Evolutionary conservation across 2,113 vertebrate genomes (phyloP), one percentile per base, ranked within the genome.

Genomic region (Corynorhinus townsendii): DNA sequence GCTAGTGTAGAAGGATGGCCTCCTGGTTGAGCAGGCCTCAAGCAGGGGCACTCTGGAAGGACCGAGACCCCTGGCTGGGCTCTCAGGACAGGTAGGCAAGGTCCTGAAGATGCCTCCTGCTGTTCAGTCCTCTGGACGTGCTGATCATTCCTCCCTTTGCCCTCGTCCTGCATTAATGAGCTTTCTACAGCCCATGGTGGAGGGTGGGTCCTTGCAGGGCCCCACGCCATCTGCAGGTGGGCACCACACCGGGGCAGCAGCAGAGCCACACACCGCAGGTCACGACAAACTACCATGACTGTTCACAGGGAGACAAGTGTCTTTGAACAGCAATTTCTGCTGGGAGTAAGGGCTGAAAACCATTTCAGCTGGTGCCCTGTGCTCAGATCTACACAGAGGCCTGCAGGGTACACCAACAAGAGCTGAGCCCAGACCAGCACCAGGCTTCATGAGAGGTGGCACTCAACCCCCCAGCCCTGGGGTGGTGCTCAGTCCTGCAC

Each of bases 351-450:
- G 77, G 52, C n/a, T 20, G 28, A 11, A 20, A 0, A 0, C 26
- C 19, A 1, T 72, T 54, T 33, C 62, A 2, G 1, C 2, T 0
- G 0, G 11, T 22, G 68, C 11, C 72, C 64, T 3, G 0, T 14
- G 40, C 47, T 14, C 1, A 7, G 40, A 19, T 8, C 40, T 30
- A 16, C 3, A 0, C 69, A 14, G 49, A 35, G 7, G 73, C 20
- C 89, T 7, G 1, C 49, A 3, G 1, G 47, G 9, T 35, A 75
- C 40, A 33, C 35, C 22, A 12, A 10, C 40, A 0, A n/a, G 16
- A 54, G 43, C 35, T 5, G 10, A 24, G 28, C 17, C 1, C n/a
- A 43, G 17, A 8, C 12, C 6, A 1, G 22, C 2, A 4, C 35
- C 6, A 0, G 72, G 12, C 40, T 33, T 26, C 43, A 0, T 0